Conservation (phyloP, 2,888 invertebrate species). For the Leptodirus hochenwartii region DNA sequence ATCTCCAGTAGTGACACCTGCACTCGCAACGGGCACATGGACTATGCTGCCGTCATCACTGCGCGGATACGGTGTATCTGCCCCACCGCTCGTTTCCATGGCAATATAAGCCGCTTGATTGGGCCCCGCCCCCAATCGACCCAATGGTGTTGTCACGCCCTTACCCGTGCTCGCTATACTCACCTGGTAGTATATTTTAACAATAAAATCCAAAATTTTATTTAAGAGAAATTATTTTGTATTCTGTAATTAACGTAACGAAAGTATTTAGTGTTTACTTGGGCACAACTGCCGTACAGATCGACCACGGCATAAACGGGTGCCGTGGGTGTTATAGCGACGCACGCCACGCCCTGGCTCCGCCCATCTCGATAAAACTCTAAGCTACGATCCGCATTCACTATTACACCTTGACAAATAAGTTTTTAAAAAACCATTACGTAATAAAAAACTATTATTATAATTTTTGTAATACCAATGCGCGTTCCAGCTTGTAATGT, state of each 20-base stretch:
- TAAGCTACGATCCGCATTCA: conserved; percentile 63
- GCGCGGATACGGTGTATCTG: no score
- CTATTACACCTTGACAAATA: no score
- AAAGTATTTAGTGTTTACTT: conserved; percentile 44
- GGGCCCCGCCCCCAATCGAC: no score
- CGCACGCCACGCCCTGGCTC: conserved; percentile 62
- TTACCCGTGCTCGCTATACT: no score
- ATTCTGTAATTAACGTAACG: conserved; percentile 2
- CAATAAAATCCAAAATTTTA: conserved; percentile 3
- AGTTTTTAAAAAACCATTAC: conserved; percentile 31
- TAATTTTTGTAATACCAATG: no score
- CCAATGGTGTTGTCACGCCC: no score
- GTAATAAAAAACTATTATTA: no score
- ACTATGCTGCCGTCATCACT: conserved; percentile 23
- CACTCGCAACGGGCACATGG: conserved; percentile 17
- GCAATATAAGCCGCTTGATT: no score
- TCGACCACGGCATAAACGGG: conserved; percentile 90
- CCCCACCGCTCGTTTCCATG: no score
- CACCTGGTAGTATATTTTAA: no score
- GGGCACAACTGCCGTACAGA: conserved; percentile 86
- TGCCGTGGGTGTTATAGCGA: no score
- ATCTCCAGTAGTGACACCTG: no score
- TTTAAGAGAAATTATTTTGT: not conserved
- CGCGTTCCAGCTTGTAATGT: conserved; percentile 57
- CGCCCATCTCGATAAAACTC: conserved; percentile 77